These are phyloP conservation scores for Tenualosa ilisha DNA, from an alignment of 2,797 vertebrate species.

Conservation along the genomic window DNA sequence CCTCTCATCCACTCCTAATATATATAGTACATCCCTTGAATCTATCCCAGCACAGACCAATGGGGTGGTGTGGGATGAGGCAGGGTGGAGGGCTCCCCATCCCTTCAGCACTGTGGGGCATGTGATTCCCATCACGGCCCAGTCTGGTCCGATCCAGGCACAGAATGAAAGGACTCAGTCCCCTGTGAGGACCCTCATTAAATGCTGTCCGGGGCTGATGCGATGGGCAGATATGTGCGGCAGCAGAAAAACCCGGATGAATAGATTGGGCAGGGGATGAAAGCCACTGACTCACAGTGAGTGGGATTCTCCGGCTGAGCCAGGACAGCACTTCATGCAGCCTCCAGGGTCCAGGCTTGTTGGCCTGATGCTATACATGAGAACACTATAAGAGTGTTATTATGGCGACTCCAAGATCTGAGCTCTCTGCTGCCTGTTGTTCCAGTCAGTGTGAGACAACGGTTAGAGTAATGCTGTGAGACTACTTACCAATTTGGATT, in stretches of 20 bases:
- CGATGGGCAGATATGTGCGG: constrained; percentile 36
- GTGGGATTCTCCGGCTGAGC: not conserved
- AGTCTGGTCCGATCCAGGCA: constrained; percentile 7
- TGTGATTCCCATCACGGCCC: constrained; percentile 33
- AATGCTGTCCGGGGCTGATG: constrained; percentile 35
- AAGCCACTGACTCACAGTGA: constrained; percentile 37
- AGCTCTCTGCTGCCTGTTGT: not conserved
- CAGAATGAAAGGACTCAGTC: constrained; percentile 28
- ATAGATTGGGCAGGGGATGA: constrained; percentile 46
- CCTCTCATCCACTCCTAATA: not conserved
- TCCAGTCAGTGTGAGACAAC: not conserved
- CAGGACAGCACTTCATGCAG: not conserved
- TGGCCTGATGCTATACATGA: not conserved
- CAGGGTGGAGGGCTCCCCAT: not conserved
- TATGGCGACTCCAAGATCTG: not conserved
- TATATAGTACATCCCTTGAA: not conserved
- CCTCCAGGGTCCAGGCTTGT: not conserved
- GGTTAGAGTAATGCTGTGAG: not conserved
- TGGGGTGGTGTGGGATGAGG: not conserved
- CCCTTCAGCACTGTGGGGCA: constrained; percentile 24
- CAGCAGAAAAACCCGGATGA: constrained; percentile 38
- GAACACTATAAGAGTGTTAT: not conserved
- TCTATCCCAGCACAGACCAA: not conserved
- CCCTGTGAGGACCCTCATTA: constrained; percentile 21
- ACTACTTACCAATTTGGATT: not conserved